A percentile compares a stretch with the other conserved stretches of the same genome.
These are phyloP conservation scores for Telmatochromis sp. DNA, from an alignment of 2,113 vertebrate species.

Conservation along the genomic window DNA sequence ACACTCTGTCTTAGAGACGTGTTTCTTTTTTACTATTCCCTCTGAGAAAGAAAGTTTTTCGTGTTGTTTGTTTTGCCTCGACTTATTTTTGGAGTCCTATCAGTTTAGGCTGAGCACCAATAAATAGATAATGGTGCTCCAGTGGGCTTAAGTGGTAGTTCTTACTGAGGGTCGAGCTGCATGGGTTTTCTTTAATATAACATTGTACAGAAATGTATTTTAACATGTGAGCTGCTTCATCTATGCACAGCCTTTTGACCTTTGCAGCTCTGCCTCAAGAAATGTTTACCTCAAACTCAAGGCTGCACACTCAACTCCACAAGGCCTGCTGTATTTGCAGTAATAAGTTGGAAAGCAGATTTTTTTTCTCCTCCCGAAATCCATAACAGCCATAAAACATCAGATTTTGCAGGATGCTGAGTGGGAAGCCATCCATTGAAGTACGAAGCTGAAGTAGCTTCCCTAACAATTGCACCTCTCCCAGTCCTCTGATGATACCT, in stretches of 20 bases:
- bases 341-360: not conserved
- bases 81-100: not conserved
- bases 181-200: not conserved
- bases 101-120: not conserved
- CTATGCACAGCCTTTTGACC: not conserved
- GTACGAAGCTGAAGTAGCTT: not conserved
- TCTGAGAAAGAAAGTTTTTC: not conserved
- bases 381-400: not conserved
- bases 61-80: not conserved
- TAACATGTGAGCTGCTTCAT: not conserved
- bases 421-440: not conserved
- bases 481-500: not conserved
- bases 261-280: not conserved
- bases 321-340: not conserved
- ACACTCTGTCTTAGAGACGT: not conserved
- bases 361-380: not conserved
- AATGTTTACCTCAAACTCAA: not conserved
- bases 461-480: not conserved
- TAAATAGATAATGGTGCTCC: not conserved
- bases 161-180: not conserved
- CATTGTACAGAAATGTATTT: not conserved
- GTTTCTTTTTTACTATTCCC: not conserved
- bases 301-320: not conserved
- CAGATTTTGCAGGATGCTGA: not conserved
- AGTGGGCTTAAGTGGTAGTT: not conserved